A percentile compares a stretch with the other conserved stretches of the same genome.
These are phyloP conservation scores for Agriopis leucophaearia DNA, from an alignment of 2,888 invertebrate species.

Conservation along the genomic window DNA sequence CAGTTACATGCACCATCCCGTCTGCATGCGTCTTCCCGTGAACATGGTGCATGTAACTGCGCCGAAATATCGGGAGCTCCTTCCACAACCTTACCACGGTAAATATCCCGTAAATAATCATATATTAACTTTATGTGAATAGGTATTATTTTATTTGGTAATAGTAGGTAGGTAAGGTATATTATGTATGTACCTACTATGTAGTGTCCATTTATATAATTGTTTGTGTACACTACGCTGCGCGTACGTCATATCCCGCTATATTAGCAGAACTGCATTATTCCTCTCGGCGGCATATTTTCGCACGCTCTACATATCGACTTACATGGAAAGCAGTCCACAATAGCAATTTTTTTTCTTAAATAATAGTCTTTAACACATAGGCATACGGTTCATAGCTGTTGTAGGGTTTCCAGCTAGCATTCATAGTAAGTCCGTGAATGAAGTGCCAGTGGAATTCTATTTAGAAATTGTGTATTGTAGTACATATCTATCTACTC, in stretches of 20 bases:
- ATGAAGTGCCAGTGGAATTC: slow-evolving; percentile 15
- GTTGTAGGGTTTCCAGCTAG: not conserved
- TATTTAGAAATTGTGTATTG: slow-evolving; percentile 2
- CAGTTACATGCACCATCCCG: too few species aligned
- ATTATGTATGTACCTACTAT: not conserved
- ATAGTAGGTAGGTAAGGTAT: not conserved
- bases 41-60: too few species aligned
- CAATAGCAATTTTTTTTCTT: slow-evolving; percentile 30
- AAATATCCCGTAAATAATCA: too few species aligned
- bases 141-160: not conserved
- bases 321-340: slow-evolving; percentile 60
- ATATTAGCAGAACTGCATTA: slow-evolving; percentile 50
- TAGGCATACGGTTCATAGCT: slow-evolving; percentile 23
- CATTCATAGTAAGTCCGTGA: slow-evolving; percentile 13
- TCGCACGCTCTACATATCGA: slow-evolving; percentile 68
- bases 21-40: too few species aligned
- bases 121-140: too few species aligned
- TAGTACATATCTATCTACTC: not conserved
- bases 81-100: too few species aligned
- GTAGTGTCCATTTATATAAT: not conserved
- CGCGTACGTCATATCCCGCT: slow-evolving; percentile 45
- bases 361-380: slow-evolving; percentile 35
- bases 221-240: slow-evolving; percentile 25
- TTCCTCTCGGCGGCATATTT: slow-evolving; percentile 57
- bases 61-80: too few species aligned